Base-by-base conservation (phyloP, 2,888 invertebrate species). In the Panopea generosa region DNA sequence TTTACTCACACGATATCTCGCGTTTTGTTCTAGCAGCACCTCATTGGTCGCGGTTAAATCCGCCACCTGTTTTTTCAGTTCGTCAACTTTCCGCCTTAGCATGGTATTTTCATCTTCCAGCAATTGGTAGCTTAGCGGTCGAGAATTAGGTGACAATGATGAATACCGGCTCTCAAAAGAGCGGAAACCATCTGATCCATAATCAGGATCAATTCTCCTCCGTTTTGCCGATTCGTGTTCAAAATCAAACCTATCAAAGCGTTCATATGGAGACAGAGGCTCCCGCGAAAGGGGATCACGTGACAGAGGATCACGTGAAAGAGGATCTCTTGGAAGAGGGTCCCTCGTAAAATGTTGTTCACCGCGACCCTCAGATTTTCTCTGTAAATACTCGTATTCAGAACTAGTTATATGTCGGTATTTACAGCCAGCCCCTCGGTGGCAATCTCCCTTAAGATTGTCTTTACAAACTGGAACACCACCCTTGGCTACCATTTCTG, bases 1-100 rank as follows among this genome's bases (percentile, higher is more conserved):
- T 72, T 89, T 87, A 81, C 88, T 86, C 55, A 89, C 86, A 33
- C 96, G 93, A 74, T 96, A 92, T 80, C 95, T 95, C 26, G 96
- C 96, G 92, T 96, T 96, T 92, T 96, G 96, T 86, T 96, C 96
- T 78, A 96, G 92, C 14, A 96, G 93, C 90, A 96, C 96, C 90
- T 96, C 96, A 91, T 96, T 96, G 9, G 96, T 95, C 1, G 96
- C 95, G 40, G 95, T 95, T 76, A 96, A 92, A 91, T 96, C 96
- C 38, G 94, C 94, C 20, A 95, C 95, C 92, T 95, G 95, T 89
- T 95, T 95, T 90, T 95, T 95, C 69, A 96, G 91, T 85, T 95
- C 95, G 55, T 95, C 95, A 56, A 96, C 94, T 89, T 95, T 95
- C 84, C 95, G 95, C 77, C 95, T 94, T 61, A 96, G 91, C 83